Conservation (phyloP, 2,888 invertebrate species). For the Lycaena phlaeas region DNA sequence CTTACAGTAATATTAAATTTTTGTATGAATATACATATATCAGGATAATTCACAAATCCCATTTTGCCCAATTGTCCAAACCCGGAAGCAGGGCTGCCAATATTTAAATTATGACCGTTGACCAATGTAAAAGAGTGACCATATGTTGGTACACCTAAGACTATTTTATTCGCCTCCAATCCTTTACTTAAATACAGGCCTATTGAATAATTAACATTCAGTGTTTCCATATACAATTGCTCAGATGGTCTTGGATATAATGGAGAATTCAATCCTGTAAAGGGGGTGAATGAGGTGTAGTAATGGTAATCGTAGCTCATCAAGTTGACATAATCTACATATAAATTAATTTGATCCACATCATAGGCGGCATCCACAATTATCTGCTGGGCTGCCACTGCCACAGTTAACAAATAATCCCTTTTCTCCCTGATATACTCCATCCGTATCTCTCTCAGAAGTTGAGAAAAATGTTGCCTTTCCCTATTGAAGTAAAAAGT, state of each 20-base stretch:
- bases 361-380: conserved; percentile 86
- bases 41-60: conserved; percentile 82
- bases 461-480: conserved; percentile 81
- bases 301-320: conserved; percentile 95
- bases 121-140: conserved; percentile 84
- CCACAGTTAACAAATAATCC: conserved; percentile 79
- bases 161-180: conserved; percentile 82
- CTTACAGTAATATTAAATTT: conserved; percentile 57
- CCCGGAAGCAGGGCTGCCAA: conserved; percentile 81
- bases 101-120: conserved; percentile 76
- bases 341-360: conserved; percentile 82
- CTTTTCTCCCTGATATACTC: conserved; percentile 75
- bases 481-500: conserved; percentile 48
- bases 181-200: conserved; percentile 84
- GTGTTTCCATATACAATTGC: conserved; percentile 75
- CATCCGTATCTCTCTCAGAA: conserved; percentile 80
- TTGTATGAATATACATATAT: conserved; percentile 78
- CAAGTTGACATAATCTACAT: conserved; percentile 88
- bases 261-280: conserved; percentile 90
- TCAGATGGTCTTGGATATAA: conserved; percentile 77
- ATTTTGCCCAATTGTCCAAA: conserved; percentile 77
- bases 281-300: conserved; percentile 81
- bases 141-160: conserved; percentile 90
- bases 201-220: conserved; percentile 88
- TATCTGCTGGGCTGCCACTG: conserved; percentile 84